A percentile compares a stretch with the other conserved stretches of the same genome.
phyloP scores from a whole-genome alignment of 2,113 vertebrate species.

The Notiomystis cincta region DNA sequence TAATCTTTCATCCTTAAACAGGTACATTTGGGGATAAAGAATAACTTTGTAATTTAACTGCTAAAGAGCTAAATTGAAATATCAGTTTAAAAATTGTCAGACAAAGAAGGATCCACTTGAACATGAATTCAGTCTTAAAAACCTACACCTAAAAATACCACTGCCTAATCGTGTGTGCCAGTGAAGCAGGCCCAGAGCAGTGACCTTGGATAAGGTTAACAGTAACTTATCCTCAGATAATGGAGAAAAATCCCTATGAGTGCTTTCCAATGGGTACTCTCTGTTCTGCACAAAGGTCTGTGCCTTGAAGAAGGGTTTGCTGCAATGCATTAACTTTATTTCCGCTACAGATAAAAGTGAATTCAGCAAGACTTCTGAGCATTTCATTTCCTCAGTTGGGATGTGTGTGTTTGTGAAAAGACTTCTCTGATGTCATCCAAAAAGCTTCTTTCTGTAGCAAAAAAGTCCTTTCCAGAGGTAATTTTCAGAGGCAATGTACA shows the following conservation, averaged over 20 bases:
- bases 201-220: background rate
- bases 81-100: background rate
- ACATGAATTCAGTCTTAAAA: background rate
- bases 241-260: background rate
- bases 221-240: background rate
- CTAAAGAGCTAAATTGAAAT: background rate
- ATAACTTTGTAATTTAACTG: background rate
- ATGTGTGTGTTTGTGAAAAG: background rate
- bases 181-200: background rate
- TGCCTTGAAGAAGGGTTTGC: background rate
- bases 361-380: background rate
- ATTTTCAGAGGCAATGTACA: background rate
- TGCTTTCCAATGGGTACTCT: background rate
- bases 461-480: background rate
- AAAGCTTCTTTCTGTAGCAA: background rate
- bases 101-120: background rate
- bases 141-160: background rate
- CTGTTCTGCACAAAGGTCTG: background rate
- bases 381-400: background rate
- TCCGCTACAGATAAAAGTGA: background rate
- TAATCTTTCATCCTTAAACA: background rate
- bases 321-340: background rate
- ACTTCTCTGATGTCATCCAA: background rate
- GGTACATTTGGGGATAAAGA: background rate
- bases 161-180: background rate